Percentiles rank a stretch among this genome's conserved stretches.
Evolutionary conservation across 2,888 invertebrate species (phyloP).

Genomic region (Deroplatys truncata): DNA sequence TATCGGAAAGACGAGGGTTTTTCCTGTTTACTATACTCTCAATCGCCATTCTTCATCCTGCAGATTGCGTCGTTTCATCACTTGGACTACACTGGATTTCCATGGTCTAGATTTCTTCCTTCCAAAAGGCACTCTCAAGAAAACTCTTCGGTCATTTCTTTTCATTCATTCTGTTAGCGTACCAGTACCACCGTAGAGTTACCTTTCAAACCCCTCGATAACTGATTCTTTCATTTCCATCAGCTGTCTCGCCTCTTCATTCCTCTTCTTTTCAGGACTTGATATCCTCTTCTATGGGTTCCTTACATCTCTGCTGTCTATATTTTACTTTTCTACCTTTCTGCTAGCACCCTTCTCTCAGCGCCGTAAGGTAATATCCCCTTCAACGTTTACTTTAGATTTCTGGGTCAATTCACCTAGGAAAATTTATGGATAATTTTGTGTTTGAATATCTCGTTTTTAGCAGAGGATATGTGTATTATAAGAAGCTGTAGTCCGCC

Average conservation of each 20-base stretch:
- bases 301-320: not conserved
- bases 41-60: too few relatives aligned
- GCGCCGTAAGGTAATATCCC: too few relatives aligned
- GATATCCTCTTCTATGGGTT: not conserved
- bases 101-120: not conserved
- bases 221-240: not conserved
- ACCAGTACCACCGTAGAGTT: not conserved
- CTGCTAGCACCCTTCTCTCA: too few relatives aligned
- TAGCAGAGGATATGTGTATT: too few relatives aligned
- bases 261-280: not conserved
- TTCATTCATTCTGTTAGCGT: not conserved
- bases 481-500: too few relatives aligned
- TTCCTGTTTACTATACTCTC: too few relatives aligned
- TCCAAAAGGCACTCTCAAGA: not conserved
- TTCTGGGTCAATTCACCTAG: too few relatives aligned
- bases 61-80: not conserved
- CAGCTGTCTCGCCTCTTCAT: not conserved
- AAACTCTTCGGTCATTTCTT: not conserved
- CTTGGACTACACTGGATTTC: not conserved
- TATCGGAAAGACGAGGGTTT: too few relatives aligned
- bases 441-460: too few relatives aligned
- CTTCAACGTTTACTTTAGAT: too few relatives aligned
- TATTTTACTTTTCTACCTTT: not conserved
- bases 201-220: not conserved
- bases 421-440: too few relatives aligned